Evolutionary conservation across 2,888 invertebrate genomes (phyloP).

Genomic region (Tromatobia lineatoria): DNA sequence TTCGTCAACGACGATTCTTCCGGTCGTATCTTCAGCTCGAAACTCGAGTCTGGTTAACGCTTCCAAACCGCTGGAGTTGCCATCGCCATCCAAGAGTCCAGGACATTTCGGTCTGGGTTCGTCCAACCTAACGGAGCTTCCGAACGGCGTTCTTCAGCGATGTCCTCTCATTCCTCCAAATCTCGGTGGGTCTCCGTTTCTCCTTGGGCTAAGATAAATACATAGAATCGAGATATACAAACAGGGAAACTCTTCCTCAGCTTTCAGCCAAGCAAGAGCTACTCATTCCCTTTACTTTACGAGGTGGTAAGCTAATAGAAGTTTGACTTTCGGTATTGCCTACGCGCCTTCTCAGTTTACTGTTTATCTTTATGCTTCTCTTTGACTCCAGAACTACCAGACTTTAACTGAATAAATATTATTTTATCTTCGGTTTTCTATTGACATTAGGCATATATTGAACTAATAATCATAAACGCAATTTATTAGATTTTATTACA

Average conservation of each 20-base stretch:
- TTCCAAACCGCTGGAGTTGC: slow-evolving; percentile 73
- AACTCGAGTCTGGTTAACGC: slow-evolving; percentile 71
- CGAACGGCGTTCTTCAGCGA: slow-evolving; percentile 82
- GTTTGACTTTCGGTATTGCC: not conserved
- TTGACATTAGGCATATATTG: not conserved
- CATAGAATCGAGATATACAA: not conserved
- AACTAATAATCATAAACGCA: no score
- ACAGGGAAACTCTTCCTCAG: not conserved
- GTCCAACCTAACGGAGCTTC: slow-evolving; percentile 77
- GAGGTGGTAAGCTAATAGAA: not conserved
- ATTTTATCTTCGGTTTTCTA: not conserved
- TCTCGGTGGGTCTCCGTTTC: slow-evolving; percentile 86
- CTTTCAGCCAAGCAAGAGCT: not conserved
- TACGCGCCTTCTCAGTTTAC: not conserved
- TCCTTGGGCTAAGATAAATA: not conserved
- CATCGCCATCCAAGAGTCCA: slow-evolving; percentile 59
- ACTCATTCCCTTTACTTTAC: not conserved
- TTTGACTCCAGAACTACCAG: not conserved
- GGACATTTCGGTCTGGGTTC: slow-evolving; percentile 66
- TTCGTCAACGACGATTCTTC: slow-evolving; percentile 70
- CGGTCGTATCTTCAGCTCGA: slow-evolving; percentile 65
- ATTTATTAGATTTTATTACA: no score
- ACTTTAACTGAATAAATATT: not conserved
- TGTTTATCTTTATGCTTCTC: slow-evolving; percentile 8
- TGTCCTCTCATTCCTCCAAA: slow-evolving; percentile 89